Conservation (phyloP, 2,888 invertebrate species). For the Synanthedon vespiformis region DNA sequence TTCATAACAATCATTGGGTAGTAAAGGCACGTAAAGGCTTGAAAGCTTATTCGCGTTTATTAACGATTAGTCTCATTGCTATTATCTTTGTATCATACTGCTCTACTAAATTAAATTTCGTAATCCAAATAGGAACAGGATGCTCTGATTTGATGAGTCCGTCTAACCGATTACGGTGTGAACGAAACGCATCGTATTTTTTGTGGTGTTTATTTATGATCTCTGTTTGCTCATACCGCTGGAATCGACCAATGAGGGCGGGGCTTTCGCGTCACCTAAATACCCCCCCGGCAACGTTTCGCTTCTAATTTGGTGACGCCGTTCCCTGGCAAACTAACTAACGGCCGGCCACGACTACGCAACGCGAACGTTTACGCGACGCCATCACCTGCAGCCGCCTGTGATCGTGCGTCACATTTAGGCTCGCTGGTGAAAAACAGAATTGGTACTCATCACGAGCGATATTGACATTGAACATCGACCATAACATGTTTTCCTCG, state of each 20-base stretch:
- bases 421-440: slow-evolving; percentile 7
- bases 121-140: neutral
- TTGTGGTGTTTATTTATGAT: slow-evolving; percentile 16
- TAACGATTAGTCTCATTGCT: too few species aligned
- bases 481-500: slow-evolving; percentile 8
- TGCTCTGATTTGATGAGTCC: neutral
- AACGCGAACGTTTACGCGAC: slow-evolving; percentile 31
- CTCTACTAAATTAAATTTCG: too few species aligned
- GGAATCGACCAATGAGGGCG: slow-evolving; percentile 27
- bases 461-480: slow-evolving; percentile 24
- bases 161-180: too few species aligned
- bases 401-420: slow-evolving; percentile 21
- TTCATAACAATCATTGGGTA: too few species aligned
- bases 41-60: too few species aligned
- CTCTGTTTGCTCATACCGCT: slow-evolving; percentile 30
- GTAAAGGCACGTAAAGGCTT: too few species aligned
- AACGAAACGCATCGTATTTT: slow-evolving; percentile 4
- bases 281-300: slow-evolving; percentile 31
- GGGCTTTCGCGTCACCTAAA: slow-evolving; percentile 49
- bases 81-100: too few species aligned
- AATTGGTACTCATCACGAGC: slow-evolving; percentile 15
- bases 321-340: slow-evolving; percentile 8
- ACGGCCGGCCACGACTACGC: neutral
- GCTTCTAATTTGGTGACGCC: slow-evolving; percentile 67
- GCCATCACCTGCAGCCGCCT: slow-evolving; percentile 11